Evolutionary conservation across 2,888 invertebrate species (phyloP), one percentile per base, ranked within the genome.

Genomic region (Nasonovia ribisnigri): DNA sequence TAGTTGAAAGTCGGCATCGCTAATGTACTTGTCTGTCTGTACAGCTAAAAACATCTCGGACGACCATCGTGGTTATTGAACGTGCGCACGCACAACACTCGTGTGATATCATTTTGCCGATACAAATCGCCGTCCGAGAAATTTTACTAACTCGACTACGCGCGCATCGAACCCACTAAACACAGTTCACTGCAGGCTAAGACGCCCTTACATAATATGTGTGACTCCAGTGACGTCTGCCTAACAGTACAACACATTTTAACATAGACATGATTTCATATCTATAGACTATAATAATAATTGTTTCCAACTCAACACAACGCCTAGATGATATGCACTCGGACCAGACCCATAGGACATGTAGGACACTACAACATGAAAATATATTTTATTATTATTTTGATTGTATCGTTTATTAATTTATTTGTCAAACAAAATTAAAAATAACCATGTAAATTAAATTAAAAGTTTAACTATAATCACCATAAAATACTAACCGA

Each of bases 101-200:
- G 67, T 88, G 88, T 88, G 88, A 3, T 88, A 77, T 88, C n/a
- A 88, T 42, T 88, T 92, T 88, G 88, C 92, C 92, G 60, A 92
- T 51, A 67, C 92, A 77, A 67, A 36, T 88, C 92, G 92, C 92
- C 88, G 92, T 29, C 60, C 1, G 3, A 86, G 20, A 86, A 86
- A 46, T 46, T 36, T 29, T 46, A 46, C 29, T 13, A 29, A 86
- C 29, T 29, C 46, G 46, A 29, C 29, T 29, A 46, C 26, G 43
- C 26, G 43, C 26, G 3, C 67, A 67, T 51, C 0, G 16, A 0
- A 1, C 1, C 48, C 29, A n/a, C 60, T 20, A n/a, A 1, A 60
- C n/a, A 60, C 13, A 1, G 60, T 60, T 60, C 13, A 29, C 24
- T 60, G 3, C 29, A 13, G n/a, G 11, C n/a, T n/a, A n/a, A n/a